These are phyloP conservation scores for Potamilus streckersoni DNA, from an alignment of 1,140 invertebrate genomes.

Conservation along the genomic window DNA sequence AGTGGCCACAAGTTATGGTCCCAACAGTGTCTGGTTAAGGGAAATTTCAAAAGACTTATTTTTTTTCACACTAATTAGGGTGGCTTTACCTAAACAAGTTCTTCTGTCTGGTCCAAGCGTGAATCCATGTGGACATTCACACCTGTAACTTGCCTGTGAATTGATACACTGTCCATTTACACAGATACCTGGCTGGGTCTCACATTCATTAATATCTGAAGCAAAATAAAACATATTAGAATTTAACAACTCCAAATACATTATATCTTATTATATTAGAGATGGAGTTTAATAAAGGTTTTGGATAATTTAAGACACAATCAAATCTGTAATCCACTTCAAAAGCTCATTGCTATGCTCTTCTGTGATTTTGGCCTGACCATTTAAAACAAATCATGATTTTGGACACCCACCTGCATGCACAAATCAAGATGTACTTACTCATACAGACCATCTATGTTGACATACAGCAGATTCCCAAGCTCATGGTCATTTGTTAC, in stretches of 20 bases:
- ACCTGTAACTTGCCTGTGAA: constrained; percentile 78
- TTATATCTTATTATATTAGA: too few species aligned
- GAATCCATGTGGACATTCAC: constrained; percentile 68
- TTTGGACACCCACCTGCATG: too few species aligned
- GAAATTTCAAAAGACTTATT: neutral
- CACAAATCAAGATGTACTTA: too few species aligned
- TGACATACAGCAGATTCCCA: too few species aligned
- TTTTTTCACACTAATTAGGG: neutral
- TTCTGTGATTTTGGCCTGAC: too few species aligned
- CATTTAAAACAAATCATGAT: too few species aligned
- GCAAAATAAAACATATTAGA: constrained; percentile 20
- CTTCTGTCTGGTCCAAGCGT: constrained; percentile 59
- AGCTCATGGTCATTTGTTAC: too few species aligned
- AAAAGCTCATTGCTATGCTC: too few species aligned
- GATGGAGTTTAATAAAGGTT: too few species aligned
- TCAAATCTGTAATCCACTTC: too few species aligned
- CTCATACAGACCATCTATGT: too few species aligned
- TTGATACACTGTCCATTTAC: constrained; percentile 85
- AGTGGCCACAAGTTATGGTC: neutral
- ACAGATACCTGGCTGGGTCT: constrained; percentile 85
- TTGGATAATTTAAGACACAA: too few species aligned
- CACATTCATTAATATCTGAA: constrained; percentile 75
- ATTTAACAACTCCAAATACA: neutral
- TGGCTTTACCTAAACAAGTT: constrained; percentile 57
- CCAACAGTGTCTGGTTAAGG: constrained; percentile 3